Conservation (phyloP, 1,140 invertebrate genomes). For the Bombus sibiricus region DNA sequence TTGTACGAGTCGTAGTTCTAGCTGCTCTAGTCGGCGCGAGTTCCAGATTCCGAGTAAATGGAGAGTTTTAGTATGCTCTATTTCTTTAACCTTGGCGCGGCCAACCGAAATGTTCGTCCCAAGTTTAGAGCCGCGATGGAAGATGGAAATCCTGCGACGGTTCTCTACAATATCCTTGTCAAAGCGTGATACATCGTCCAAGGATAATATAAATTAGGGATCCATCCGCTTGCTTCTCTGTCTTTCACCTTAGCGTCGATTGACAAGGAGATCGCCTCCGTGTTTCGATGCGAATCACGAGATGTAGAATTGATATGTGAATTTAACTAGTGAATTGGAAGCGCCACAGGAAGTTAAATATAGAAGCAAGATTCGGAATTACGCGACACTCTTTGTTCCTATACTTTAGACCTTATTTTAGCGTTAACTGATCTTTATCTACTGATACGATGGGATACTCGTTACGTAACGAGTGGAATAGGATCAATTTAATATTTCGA, state of each 20-base stretch:
- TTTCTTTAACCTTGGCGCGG: neutral
- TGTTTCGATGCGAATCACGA: too few relatives aligned
- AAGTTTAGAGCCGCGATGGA: too few relatives aligned
- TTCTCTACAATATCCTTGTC: rapidly evolving
- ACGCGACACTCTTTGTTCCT: neutral
- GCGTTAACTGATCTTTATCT: neutral
- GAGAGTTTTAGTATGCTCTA: neutral
- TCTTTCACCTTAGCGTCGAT: too few relatives aligned
- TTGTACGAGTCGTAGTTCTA: too few relatives aligned
- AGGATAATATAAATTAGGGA: rapidly evolving
- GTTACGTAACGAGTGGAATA: neutral
- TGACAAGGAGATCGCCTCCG: rapidly evolving
- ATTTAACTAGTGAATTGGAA: neutral
- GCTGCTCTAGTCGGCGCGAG: too few relatives aligned
- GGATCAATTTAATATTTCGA: conserved; percentile 5
- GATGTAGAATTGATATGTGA: rapidly evolving
- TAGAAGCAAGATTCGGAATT: neutral
- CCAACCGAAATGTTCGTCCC: too few relatives aligned
- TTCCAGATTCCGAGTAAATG: too few relatives aligned
- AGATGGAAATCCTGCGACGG: too few relatives aligned
- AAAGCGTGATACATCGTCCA: too few relatives aligned
- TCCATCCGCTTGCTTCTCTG: too few relatives aligned
- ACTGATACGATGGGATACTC: neutral
- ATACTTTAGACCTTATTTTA: neutral
- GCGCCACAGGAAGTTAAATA: neutral